Percentiles rank a stretch among this genome's conserved stretches.
phyloP scores from a whole-genome alignment of 2,797 vertebrate genomes.

The Hipposideros larvatus region DNA sequence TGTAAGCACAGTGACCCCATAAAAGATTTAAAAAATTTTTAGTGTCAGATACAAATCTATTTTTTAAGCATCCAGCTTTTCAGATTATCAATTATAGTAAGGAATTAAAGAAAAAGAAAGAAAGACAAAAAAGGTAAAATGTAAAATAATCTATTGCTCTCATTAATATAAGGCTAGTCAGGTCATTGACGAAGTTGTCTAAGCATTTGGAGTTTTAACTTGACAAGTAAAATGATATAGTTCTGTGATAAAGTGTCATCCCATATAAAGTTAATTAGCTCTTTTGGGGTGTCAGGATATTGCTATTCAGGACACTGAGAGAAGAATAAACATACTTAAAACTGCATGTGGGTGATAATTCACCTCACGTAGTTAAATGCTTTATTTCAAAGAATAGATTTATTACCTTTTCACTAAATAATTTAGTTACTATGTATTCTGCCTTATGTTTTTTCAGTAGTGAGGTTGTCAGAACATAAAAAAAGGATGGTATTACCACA shows the following conservation, averaged over 20 bases:
- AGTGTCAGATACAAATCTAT: background rate
- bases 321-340: background rate
- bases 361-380: background rate
- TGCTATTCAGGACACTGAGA: background rate
- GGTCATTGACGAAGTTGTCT: background rate
- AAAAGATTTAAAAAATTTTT: background rate
- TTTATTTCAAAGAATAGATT: constrained; percentile 32
- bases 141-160: background rate
- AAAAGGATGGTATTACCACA: background rate
- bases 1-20: background rate
- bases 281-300: background rate
- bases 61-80: background rate
- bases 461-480: background rate
- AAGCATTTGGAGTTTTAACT: background rate
- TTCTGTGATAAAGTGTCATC: background rate
- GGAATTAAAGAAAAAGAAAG: background rate
- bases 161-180: background rate
- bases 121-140: background rate
- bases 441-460: background rate
- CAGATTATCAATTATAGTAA: background rate
- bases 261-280: background rate
- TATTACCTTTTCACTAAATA: constrained; percentile 28
- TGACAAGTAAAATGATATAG: background rate
- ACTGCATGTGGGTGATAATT: background rate
- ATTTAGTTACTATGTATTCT: background rate